A percentile compares a stretch with the other conserved stretches of the same genome.
phyloP scores from a whole-genome alignment of 2,888 invertebrate genomes.

The Acanthosepion lycidas region DNA sequence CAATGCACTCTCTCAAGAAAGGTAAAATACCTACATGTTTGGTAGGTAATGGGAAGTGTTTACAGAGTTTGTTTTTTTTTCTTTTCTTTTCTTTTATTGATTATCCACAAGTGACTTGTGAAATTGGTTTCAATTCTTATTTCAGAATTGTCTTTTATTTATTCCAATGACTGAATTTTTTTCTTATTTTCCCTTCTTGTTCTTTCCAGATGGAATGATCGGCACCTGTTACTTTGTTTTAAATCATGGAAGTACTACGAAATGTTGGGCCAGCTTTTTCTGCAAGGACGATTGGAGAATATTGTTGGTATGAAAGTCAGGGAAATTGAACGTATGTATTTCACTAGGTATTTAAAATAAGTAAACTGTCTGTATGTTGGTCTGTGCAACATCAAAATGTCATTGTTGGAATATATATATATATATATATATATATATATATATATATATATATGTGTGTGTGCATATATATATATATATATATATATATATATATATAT shows the following conservation, averaged over 20 bases:
- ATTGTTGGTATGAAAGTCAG: slow-evolving; percentile 46
- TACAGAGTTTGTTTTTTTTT: too few relatives aligned
- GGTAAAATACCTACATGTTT: too few relatives aligned
- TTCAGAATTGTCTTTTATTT: too few relatives aligned
- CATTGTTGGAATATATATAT: background rate
- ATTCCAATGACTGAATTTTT: too few relatives aligned
- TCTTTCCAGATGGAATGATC: slow-evolving; percentile 4
- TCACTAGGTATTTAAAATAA: background rate
- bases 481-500: background rate
- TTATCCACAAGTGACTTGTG: too few relatives aligned
- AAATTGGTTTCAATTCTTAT: too few relatives aligned
- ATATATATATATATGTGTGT: background rate
- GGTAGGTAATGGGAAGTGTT: too few relatives aligned
- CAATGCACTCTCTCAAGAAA: too few relatives aligned
- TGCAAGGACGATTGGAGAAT: slow-evolving; percentile 42
- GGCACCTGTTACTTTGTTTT: slow-evolving; percentile 42
- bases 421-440: background rate
- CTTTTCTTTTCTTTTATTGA: too few relatives aligned
- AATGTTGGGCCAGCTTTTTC: slow-evolving; percentile 44
- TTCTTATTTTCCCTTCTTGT: background rate
- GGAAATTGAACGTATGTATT: slow-evolving; percentile 48
- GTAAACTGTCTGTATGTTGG: too few relatives aligned
- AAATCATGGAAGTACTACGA: slow-evolving; percentile 47
- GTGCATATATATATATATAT: too few relatives aligned
- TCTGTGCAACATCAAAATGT: too few relatives aligned